Evolutionary conservation across 2,113 vertebrate genomes (phyloP).

Genomic region (Burhinus bistriatus): DNA sequence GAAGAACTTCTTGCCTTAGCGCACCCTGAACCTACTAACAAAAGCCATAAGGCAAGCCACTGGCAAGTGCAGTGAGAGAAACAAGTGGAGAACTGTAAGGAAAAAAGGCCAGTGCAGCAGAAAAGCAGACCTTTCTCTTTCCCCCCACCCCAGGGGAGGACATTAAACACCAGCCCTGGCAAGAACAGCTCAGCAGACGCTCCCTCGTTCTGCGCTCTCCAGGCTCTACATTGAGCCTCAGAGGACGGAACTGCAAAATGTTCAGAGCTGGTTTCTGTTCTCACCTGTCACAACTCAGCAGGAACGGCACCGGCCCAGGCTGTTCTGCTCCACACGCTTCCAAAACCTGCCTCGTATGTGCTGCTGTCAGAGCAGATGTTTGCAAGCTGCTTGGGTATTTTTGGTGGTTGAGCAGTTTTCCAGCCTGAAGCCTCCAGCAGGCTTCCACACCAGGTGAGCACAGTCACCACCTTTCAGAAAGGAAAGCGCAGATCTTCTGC

Average conservation of each 20-base stretch:
- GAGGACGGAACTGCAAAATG: not conserved
- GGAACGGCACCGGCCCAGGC: not conserved
- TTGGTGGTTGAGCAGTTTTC: not conserved
- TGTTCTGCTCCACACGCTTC: accelerated
- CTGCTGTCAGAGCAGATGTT: not conserved
- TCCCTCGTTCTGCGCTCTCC: not conserved
- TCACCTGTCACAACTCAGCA: not conserved
- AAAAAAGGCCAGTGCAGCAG: not conserved
- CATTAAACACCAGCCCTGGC: not conserved
- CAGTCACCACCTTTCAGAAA: accelerated
- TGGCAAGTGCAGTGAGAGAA: not conserved
- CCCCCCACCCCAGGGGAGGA: not conserved
- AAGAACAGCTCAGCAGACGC: not conserved
- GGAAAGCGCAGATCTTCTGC: not conserved
- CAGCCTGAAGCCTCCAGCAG: not conserved
- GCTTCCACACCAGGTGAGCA: not conserved
- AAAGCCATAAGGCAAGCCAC: not conserved
- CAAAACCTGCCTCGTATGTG: not conserved
- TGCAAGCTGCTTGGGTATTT: accelerated
- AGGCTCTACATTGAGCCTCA: not conserved
- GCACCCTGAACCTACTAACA: not conserved
- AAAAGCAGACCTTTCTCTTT: not conserved
- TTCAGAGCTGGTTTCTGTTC: not conserved
- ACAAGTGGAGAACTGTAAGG: not conserved
- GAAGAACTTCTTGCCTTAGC: not conserved